Base-by-base conservation (phyloP, 2,113 vertebrate species). In the Cololabis saira region DNA sequence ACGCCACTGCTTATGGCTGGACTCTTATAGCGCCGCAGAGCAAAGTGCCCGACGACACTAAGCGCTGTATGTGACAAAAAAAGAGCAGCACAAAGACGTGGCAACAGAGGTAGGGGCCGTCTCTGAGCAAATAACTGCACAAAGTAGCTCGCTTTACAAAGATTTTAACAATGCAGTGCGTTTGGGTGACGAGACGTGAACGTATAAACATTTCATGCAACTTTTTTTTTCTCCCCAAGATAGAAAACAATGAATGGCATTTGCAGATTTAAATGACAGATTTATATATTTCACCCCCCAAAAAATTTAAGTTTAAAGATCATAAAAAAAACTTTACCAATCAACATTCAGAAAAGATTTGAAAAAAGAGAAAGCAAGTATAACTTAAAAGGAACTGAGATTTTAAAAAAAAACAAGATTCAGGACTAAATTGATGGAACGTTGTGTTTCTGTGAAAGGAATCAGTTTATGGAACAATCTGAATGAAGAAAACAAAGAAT, bases 11-110 rank as follows among this genome's bases (percentile, higher is more conserved):
- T 82, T 74, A 82, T 57, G 66, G 83, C 83, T 71, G 78, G 58
- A 78, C 72, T 85, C 87, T 78, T 74, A 87, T 79, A 84, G 78
- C 78, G 74, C 74, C 67, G 74, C 51, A 56, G 67, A 81, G 71
- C 58, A 6, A 74, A 74, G 72, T 58, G 71, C 74, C 55, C 45
- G 58, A 19, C 41, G 74, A 58, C 72, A 79, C 74, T 89, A 81
- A 85, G 71, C 65, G 27, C 21, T 16, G 13, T 66, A 37, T 51
- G 74, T 71, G 56, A 55, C 24, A 37, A 56, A 61, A n/a, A 65
- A 61, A 55, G 27, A 53, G 24, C 33, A 60, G 27, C 59, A 57
- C 60, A 80, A 81, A 86, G 69, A 71, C 50, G 33, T 30, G 62
- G 33, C 5, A 12, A 71, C 1, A 4, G 21, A 66, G 52, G 68